phyloP scores from a whole-genome alignment of 2,113 vertebrate genomes.

The Anolis carolinensis region DNA sequence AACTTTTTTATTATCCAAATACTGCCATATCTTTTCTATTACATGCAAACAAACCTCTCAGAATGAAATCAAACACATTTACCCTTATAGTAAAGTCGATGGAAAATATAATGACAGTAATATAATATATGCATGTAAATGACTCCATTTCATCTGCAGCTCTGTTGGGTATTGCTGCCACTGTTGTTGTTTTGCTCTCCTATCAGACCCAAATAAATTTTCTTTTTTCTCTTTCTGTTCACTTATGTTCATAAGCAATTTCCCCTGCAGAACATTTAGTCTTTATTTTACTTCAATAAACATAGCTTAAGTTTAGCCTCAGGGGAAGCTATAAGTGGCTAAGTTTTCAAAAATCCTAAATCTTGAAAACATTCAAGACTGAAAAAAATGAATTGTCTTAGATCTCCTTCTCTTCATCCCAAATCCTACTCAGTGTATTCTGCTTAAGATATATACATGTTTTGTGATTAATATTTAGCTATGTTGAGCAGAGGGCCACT shows the following conservation, averaged over 20 bases:
- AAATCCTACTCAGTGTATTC: neutral
- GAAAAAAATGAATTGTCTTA: constrained; percentile 30
- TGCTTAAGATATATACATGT: neutral
- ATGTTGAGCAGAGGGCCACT: neutral
- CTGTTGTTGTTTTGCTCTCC: constrained; percentile 39
- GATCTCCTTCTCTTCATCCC: constrained; percentile 15
- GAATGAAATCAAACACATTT: constrained; percentile 31
- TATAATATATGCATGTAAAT: constrained; percentile 28
- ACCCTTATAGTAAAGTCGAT: constrained; percentile 22
- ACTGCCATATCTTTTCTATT: constrained; percentile 14
- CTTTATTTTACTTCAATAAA: constrained; percentile 28
- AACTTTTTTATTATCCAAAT: constrained; percentile 8
- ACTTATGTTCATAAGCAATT: constrained; percentile 34
- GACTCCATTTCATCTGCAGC: neutral
- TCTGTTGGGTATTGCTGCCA: constrained; percentile 10
- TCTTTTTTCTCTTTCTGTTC: neutral
- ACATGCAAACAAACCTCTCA: constrained; percentile 7
- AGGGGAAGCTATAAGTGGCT: constrained; percentile 35
- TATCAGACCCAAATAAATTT: constrained; percentile 42
- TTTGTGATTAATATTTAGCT: neutral
- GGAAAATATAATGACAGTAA: constrained; percentile 33
- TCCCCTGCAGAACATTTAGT: constrained; percentile 26
- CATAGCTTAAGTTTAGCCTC: constrained; percentile 36
- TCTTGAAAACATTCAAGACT: constrained; percentile 41
- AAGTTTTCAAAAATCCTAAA: constrained; percentile 40